phyloP scores from a whole-genome alignment of 2,113 vertebrate species.

The Antechinus stuartii region DNA sequence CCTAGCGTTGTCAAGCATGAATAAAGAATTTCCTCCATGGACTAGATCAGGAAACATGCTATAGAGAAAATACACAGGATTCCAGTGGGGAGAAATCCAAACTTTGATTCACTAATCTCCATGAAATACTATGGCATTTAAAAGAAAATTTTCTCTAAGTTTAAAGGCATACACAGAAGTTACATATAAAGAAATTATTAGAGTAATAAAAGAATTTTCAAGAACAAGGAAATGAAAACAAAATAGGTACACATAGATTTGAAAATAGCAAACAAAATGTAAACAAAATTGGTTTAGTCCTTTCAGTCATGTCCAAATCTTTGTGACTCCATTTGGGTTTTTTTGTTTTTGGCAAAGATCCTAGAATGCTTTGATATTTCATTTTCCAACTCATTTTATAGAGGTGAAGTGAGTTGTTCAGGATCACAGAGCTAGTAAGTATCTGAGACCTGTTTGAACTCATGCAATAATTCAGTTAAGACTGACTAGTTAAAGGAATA shows the following conservation, averaged over 20 bases:
- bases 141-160: neutral
- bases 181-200: neutral
- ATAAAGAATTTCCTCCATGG: neutral
- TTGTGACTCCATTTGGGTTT: neutral
- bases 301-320: neutral
- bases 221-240: neutral
- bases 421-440: no score
- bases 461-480: neutral
- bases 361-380: neutral
- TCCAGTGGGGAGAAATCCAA: neutral
- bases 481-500: neutral
- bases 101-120: neutral
- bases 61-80: neutral
- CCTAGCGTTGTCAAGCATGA: neutral
- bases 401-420: no score
- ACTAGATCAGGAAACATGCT: neutral
- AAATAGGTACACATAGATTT: neutral
- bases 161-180: neutral
- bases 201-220: neutral
- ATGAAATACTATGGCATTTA: neutral
- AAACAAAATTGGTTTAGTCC: neutral
- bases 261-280: neutral
- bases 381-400: no score
- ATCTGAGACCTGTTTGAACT: no score
- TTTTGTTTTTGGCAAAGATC: neutral